A percentile compares a stretch with the other conserved stretches of the same genome.
phyloP scores from a whole-genome alignment of 1,140 invertebrate species.

The Eupristina koningsbergeri region DNA sequence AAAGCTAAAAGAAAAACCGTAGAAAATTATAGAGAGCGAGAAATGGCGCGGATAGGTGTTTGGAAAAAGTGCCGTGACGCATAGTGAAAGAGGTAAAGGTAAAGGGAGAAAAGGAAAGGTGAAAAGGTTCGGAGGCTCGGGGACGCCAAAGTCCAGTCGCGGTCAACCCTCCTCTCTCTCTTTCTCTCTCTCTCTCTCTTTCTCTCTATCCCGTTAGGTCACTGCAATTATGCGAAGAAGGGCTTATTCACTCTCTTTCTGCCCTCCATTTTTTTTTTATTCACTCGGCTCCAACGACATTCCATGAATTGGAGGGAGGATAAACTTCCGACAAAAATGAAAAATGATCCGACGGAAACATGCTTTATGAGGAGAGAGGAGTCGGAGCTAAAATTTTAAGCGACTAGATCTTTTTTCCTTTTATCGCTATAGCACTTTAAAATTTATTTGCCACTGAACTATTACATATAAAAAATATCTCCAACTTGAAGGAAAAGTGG shows the following conservation, averaged over 20 bases:
- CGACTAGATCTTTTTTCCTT: background rate
- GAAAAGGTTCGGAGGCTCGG: background rate
- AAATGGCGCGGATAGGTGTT: conserved; percentile 12
- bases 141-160: background rate
- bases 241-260: conserved; percentile 21
- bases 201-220: conserved; percentile 68
- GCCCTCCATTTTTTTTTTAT: conserved; percentile 11
- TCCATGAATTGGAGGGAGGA: background rate
- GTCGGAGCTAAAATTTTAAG: background rate
- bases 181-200: too few species aligned
- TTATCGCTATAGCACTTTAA: background rate
- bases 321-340: conserved; percentile 28
- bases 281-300: background rate
- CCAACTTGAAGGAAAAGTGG: background rate
- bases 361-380: background rate
- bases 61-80: conserved; percentile 8
- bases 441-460: background rate
- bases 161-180: conserved; percentile 43
- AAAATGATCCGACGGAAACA: conserved; percentile 7
- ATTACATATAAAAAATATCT: background rate
- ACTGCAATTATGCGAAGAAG: conserved; percentile 34
- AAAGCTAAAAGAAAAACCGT: conserved; percentile 29
- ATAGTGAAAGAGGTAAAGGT: background rate
- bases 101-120: conserved; percentile 1
- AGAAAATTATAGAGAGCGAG: conserved; percentile 30